Base-by-base conservation (phyloP, 64 coral and sea anemone species). In the Anthopleura sola region DNA sequence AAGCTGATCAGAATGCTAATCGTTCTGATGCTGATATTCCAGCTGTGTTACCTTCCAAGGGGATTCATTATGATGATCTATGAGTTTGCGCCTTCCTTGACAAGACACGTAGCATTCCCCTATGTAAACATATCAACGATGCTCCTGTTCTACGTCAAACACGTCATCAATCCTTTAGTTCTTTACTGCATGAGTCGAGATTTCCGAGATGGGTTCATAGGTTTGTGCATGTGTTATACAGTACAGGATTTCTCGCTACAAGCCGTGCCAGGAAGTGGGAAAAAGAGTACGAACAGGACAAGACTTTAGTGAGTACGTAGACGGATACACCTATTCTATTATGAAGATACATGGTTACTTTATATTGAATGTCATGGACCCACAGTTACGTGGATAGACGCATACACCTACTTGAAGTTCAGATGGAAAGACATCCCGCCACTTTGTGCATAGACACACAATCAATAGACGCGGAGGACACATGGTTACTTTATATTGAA, bases 11-110 rank as follows among this genome's bases (percentile, higher is more conserved):
- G 79, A 56, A 93, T 93, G 92, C 36, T 93, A 6, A 86, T 93
- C 18, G 36, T 80, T 15, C 87, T 85, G 49, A 75, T 93, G 58
- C 31, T 60, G 2, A 66, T 82, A 1, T 90, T 93, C 39, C 92
- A 93, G 68, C 15, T 90, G 9, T 93, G 87, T 36, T 90, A 93
- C 38, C 55, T 93, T 37, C 92, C 92, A 26, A 87, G 92, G 11
- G 92, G 83, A 17, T 40, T 90, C 48, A 82, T 93, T 18, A 93
- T 93, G 87, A n/a, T 93, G 3, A 82, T 75, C 10, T 36, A 68
- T 7, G 83, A 93, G 39, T 89, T 89, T 23, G 58, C 83, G 21
- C 78, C 55, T 11, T 36, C 55, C 23, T n/a, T 93, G 18, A 82
- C 54, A 0, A 2, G 4, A 19, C 38, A 57, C 23, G 56, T 21